phyloP scores from a whole-genome alignment of 2,113 vertebrate genomes.

The Rynchops niger region DNA sequence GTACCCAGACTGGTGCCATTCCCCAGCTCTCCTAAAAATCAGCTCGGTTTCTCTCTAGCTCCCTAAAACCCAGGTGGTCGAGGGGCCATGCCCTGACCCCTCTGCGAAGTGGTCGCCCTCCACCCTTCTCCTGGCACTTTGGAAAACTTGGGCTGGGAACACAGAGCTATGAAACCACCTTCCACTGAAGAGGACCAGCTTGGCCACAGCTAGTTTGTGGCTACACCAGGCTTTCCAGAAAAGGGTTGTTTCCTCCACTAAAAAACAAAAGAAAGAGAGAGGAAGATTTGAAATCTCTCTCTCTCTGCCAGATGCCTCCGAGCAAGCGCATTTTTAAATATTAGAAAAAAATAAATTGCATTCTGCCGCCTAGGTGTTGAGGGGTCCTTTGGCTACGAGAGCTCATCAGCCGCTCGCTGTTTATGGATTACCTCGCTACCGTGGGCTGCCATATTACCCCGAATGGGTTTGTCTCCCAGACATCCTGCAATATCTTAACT shows the following conservation, averaged over 20 bases:
- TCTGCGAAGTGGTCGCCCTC: not conserved
- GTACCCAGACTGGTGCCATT: not conserved
- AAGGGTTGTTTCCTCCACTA: not conserved
- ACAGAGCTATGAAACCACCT: not conserved
- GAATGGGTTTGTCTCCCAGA: constrained; percentile 45
- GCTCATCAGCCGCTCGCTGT: not conserved
- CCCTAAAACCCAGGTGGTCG: not conserved
- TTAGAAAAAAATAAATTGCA: not conserved
- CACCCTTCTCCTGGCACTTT: not conserved
- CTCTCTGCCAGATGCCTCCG: not conserved
- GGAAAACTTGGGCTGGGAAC: not conserved
- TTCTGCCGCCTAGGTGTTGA: not conserved
- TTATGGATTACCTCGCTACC: not conserved
- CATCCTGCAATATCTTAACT: constrained; percentile 41
- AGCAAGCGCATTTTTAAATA: not conserved
- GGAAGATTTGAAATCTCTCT: not conserved
- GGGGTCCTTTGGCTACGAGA: not conserved
- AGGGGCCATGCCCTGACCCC: not conserved
- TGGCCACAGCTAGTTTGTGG: not conserved
- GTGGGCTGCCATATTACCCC: not conserved
- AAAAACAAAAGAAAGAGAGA: not conserved
- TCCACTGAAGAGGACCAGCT: not conserved
- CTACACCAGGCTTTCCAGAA: not conserved
- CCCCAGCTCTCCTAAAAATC: not conserved
- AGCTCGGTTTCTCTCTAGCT: not conserved